Conservation (phyloP, 2,888 invertebrate species). For the Exocentrus adspersus region DNA sequence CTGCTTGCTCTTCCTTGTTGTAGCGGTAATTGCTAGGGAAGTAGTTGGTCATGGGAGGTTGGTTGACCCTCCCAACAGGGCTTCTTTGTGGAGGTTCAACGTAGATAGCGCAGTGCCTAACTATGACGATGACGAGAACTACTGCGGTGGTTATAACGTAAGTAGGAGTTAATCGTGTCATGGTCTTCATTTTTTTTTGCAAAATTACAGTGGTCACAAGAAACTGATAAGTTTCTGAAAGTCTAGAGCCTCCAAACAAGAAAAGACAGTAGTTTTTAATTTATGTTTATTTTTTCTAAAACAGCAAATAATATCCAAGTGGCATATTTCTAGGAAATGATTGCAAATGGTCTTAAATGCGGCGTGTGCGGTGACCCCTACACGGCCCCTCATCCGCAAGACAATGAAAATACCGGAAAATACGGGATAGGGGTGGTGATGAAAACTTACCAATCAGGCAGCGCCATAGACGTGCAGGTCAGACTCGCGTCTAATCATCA, state of each 20-base stretch:
- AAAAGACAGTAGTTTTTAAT: too few species aligned
- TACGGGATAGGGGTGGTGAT: slow-evolving; percentile 63
- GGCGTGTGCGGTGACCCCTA: slow-evolving; percentile 60
- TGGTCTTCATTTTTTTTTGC: too few species aligned
- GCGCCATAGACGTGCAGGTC: slow-evolving; percentile 51
- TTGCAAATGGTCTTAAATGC: slow-evolving; percentile 53
- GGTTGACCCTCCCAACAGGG: slow-evolving; percentile 38
- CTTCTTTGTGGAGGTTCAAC: background rate
- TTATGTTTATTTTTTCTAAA: too few species aligned
- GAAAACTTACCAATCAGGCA: slow-evolving; percentile 53
- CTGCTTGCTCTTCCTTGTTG: background rate
- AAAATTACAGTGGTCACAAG: too few species aligned
- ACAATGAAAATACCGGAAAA: slow-evolving; percentile 60
- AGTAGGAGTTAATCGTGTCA: too few species aligned
- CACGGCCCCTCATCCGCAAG: slow-evolving; percentile 53
- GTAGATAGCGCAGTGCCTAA: background rate
- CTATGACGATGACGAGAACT: slow-evolving; percentile 62
- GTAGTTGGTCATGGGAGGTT: slow-evolving; percentile 62
- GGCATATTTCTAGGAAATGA: too few species aligned
- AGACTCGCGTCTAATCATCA: slow-evolving; percentile 60
- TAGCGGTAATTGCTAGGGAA: background rate
- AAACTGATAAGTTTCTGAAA: too few species aligned
- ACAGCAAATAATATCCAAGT: too few species aligned
- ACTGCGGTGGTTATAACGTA: slow-evolving; percentile 67
- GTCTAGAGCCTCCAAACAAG: too few species aligned